A percentile compares a stretch with the other conserved stretches of the same genome.
Evolutionary conservation across 2,113 vertebrate genomes (phyloP).

Genomic region (Cepphus grylle): DNA sequence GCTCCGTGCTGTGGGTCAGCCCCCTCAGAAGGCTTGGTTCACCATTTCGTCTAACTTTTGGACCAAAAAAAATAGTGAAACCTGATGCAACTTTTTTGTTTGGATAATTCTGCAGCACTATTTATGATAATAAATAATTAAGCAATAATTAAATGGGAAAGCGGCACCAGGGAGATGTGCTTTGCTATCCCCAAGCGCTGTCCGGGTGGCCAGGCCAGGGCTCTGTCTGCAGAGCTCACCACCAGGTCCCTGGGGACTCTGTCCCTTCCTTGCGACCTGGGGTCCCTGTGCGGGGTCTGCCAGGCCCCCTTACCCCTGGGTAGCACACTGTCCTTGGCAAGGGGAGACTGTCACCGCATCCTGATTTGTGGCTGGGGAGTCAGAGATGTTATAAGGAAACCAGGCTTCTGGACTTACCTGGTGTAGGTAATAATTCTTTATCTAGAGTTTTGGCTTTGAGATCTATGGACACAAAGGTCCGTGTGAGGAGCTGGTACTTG

Average conservation of each 20-base stretch:
- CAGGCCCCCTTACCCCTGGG: background rate
- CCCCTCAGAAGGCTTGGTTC: background rate
- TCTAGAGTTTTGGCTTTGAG: background rate
- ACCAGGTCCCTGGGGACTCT: background rate
- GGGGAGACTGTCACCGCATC: background rate
- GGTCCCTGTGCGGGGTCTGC: background rate
- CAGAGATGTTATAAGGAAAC: background rate
- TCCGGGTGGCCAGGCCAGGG: rapidly evolving
- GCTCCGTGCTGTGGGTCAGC: background rate
- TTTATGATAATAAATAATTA: background rate
- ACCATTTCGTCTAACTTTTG: background rate
- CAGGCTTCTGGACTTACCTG: background rate
- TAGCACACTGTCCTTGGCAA: background rate
- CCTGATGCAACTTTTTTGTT: background rate
- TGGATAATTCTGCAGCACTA: rapidly evolving
- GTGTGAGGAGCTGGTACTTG: background rate
- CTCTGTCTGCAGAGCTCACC: background rate
- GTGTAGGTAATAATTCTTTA: background rate
- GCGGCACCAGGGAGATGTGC: background rate
- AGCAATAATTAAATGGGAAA: background rate
- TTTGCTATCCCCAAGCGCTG: background rate
- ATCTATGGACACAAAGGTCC: background rate
- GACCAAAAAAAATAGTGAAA: background rate
- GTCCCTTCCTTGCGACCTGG: background rate
- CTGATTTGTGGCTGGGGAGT: background rate